Conservation (phyloP, 2,113 vertebrate species). For the Typhlomys cinereus region DNA sequence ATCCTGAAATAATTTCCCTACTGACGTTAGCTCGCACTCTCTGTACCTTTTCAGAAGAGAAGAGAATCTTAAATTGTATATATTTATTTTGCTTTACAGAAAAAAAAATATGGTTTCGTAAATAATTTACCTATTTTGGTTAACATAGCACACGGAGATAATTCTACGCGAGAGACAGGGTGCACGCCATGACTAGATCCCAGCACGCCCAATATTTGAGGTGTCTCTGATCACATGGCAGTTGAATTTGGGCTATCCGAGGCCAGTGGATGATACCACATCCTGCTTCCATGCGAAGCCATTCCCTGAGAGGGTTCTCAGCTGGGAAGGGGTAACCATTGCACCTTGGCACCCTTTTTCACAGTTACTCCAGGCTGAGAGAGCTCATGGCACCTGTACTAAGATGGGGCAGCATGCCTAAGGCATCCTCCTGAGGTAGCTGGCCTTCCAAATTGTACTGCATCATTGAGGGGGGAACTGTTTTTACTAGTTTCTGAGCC, state of each 20-base stretch:
- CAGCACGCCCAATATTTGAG: constrained; percentile 44
- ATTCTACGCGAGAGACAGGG: background rate
- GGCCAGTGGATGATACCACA: background rate
- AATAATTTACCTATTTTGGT: constrained; percentile 80
- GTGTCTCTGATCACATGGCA: background rate
- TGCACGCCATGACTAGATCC: background rate
- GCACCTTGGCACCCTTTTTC: background rate
- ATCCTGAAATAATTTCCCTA: constrained; percentile 70
- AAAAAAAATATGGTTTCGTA: constrained; percentile 68
- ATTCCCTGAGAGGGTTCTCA: background rate
- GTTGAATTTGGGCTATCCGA: background rate
- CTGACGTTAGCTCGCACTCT: constrained; percentile 39
- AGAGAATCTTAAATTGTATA: constrained; percentile 78
- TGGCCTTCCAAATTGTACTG: background rate
- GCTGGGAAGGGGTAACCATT: background rate
- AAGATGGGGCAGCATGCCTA: background rate
- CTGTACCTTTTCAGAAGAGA: constrained; percentile 73
- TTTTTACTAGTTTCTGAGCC: background rate
- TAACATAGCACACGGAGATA: constrained; percentile 76
- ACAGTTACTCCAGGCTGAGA: background rate
- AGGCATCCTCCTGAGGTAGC: background rate
- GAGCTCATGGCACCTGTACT: background rate
- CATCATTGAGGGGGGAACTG: background rate
- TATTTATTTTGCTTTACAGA: constrained; percentile 78
- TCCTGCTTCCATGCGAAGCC: background rate